These are phyloP conservation scores for Catalaphyllia jardinei DNA, from an alignment of 64 coral and sea anemone species.

Conservation along the genomic window DNA sequence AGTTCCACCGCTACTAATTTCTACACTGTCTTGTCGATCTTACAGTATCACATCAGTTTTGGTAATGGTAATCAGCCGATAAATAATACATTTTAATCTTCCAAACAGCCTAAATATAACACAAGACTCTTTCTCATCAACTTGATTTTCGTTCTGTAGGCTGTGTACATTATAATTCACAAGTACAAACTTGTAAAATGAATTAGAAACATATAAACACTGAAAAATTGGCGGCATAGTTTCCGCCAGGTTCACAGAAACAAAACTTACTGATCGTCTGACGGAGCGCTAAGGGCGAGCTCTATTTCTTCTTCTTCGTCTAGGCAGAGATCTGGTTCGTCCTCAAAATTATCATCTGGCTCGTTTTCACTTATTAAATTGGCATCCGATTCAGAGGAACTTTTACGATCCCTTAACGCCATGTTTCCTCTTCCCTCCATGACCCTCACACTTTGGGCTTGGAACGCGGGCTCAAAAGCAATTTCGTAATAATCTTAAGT, in stretches of 20 bases:
- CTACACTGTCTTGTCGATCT: neutral
- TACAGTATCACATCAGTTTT: neutral
- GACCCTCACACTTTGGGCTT: neutral
- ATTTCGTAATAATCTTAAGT: constrained; percentile 55
- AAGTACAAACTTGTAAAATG: neutral
- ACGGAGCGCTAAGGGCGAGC: constrained; percentile 60
- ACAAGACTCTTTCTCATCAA: neutral
- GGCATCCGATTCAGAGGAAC: constrained; percentile 78
- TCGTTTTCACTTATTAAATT: constrained; percentile 79
- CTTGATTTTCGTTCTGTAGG: neutral
- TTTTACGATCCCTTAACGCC: constrained; percentile 79
- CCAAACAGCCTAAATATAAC: neutral
- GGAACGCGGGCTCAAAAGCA: constrained; percentile 71
- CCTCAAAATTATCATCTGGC: constrained; percentile 86
- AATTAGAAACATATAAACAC: constrained; percentile 25
- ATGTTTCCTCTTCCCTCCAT: constrained; percentile 55
- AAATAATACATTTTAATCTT: neutral
- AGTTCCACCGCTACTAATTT: neutral
- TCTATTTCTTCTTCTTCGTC: constrained; percentile 87
- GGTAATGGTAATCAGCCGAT: neutral
- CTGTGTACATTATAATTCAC: neutral
- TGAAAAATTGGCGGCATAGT: constrained; percentile 14
- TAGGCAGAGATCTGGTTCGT: constrained; percentile 66
- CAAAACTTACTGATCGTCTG: constrained; percentile 86
- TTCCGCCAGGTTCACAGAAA: neutral